Evolutionary conservation across 2,113 vertebrate genomes (phyloP).

Genomic region (Silurus glanis): DNA sequence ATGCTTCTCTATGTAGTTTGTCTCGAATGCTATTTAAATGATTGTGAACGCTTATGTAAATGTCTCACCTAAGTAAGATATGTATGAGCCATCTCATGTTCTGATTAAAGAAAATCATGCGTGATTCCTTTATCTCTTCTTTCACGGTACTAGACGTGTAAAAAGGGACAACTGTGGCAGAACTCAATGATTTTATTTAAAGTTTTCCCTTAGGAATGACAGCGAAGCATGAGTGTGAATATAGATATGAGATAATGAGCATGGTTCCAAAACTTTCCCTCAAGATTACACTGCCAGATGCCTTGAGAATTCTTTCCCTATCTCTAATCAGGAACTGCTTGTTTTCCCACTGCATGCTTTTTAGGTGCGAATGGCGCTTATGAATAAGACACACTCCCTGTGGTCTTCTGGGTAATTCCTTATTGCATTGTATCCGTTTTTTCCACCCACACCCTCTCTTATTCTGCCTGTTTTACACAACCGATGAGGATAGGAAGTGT

Average conservation of each 20-base stretch:
- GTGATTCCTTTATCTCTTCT: background rate
- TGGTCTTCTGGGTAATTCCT: background rate
- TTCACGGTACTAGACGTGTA: background rate
- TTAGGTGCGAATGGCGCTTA: slow-evolving; percentile 13
- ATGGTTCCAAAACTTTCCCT: slow-evolving; percentile 19
- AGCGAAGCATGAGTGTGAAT: slow-evolving; percentile 18
- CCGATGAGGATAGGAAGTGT: too few relatives aligned
- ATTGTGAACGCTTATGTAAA: slow-evolving; percentile 4
- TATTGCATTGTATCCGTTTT: too few relatives aligned
- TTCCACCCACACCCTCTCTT: too few relatives aligned
- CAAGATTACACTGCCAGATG: slow-evolving; percentile 33
- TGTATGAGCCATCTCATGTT: background rate
- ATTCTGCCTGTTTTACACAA: too few relatives aligned
- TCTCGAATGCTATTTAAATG: slow-evolving; percentile 8
- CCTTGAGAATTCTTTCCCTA: slow-evolving; percentile 2
- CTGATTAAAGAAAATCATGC: slow-evolving; percentile 15
- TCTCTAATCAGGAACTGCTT: slow-evolving; percentile 24
- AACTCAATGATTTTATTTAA: background rate
- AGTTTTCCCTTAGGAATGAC: background rate
- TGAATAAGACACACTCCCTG: slow-evolving; percentile 14
- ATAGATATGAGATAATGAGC: slow-evolving; percentile 44
- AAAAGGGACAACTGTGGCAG: background rate
- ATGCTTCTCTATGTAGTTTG: background rate
- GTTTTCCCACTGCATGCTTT: slow-evolving; percentile 14
- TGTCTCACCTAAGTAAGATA: background rate